These are phyloP conservation scores for Neoseiulus cucumeris DNA, from an alignment of 1,140 invertebrate species.

Conservation along the genomic window DNA sequence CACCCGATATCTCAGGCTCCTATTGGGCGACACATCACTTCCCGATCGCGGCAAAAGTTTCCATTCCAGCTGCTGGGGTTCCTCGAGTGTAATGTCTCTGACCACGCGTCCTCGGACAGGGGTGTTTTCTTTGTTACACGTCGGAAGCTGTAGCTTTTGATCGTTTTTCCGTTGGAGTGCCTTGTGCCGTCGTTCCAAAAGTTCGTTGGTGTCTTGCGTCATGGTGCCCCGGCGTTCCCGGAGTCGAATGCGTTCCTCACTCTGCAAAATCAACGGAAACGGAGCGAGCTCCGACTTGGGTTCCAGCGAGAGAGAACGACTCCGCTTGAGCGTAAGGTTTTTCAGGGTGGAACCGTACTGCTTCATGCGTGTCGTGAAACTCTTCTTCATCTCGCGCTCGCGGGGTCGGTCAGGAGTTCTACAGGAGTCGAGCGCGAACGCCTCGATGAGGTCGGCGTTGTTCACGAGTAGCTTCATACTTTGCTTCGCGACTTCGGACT, in stretches of 20 bases:
- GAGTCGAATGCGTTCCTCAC: slow-evolving; percentile 1
- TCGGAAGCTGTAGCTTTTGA: neutral
- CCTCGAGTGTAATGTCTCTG: neutral
- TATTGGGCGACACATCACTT: too few relatives aligned
- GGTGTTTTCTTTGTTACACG: neutral
- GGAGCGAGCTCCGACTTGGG: neutral
- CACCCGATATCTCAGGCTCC: too few relatives aligned
- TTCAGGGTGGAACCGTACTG: neutral
- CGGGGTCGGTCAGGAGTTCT: neutral
- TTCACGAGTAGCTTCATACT: slow-evolving; percentile 20
- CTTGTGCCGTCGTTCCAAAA: neutral
- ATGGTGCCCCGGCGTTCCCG: neutral
- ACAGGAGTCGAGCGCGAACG: neutral
- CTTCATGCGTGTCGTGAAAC: neutral
- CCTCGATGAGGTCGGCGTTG: slow-evolving; percentile 14
- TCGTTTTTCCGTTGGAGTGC: neutral
- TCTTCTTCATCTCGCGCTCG: neutral
- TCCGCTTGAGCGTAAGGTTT: neutral
- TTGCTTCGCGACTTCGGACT: slow-evolving; percentile 22
- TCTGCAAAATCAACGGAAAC: neutral
- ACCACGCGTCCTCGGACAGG: neutral
- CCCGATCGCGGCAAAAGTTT: neutral
- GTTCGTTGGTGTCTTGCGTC: neutral
- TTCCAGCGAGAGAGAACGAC: neutral
- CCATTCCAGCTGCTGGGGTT: slow-evolving; percentile 7